A percentile compares a stretch with the other conserved stretches of the same genome.
These are phyloP conservation scores for Spongilla lacustris DNA, from an alignment of 37 sponge, comb jelly and placozoan genomes.

Conservation along the genomic window DNA sequence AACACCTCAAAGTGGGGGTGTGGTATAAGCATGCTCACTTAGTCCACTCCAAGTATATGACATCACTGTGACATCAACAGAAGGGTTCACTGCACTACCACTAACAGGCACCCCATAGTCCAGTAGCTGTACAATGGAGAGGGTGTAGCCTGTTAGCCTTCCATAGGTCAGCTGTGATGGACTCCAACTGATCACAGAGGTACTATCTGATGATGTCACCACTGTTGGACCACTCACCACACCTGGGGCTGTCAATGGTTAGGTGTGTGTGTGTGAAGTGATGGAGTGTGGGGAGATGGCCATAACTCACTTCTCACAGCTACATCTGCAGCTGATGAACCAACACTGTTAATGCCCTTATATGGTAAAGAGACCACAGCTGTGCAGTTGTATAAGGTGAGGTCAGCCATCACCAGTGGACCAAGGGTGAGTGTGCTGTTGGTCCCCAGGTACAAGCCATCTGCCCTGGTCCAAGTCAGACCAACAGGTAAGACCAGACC, in stretches of 20 bases:
- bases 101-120: background rate
- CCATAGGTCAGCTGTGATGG: background rate
- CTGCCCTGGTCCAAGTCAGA: background rate
- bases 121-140: background rate
- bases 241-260: background rate
- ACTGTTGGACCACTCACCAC: background rate
- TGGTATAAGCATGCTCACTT: background rate
- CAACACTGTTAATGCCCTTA: background rate
- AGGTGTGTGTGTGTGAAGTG: background rate
- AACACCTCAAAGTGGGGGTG: background rate
- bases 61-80: background rate
- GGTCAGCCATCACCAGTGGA: background rate
- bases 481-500: background rate
- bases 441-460: background rate
- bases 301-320: background rate
- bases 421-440: background rate
- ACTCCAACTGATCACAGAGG: background rate
- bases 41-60: background rate
- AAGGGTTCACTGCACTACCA: background rate
- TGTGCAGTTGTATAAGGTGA: background rate
- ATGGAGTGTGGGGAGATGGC: background rate
- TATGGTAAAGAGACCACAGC: background rate
- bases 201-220: background rate
- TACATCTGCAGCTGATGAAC: background rate
- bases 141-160: background rate